Base-by-base conservation (phyloP, 2,113 vertebrate species). In the Aspidoscelis tigris region DNA sequence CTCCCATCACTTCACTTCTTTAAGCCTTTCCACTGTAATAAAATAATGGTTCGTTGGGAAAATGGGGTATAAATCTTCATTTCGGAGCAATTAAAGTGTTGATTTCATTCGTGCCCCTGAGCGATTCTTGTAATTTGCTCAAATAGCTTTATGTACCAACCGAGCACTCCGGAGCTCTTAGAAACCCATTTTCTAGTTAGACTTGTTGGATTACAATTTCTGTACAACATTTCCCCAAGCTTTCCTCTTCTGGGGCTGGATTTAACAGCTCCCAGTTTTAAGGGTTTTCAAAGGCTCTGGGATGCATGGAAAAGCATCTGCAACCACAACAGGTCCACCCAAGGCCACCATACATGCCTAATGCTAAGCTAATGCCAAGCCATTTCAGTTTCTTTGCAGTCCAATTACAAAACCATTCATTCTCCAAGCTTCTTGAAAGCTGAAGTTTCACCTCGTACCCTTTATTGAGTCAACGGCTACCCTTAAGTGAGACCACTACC, bases 71-170 rank as follows among this genome's bases (percentile, higher is more conserved):
- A 96, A 96, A 97, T 98, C 97, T 98, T 98, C 96, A 98, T 98
- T 97, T 97, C 96, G 96, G 98, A 96, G 96, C 98, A 99, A 99
- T 98, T 98, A 99, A 99, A 98, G 97, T 97, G 97, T 96, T 94
- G 96, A 97, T 98, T 96, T 96, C 96, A 96, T 97, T 96, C 94
- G 92, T 97, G 97, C 97, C 98, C 96, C 93, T 88, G 73, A 98
- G 98, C 98, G 95, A 96, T 97, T 94, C 95, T 97, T 96, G 96
- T 97, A 95, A 97, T 98, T 98, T 97, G 96, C 97, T 97, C 95
- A 96, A 96, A 96, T 97, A 95, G 97, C 97, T 97, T 96, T 96
- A 96, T 97, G 97, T 97, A 97, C 97, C 97, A 97, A 97, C 97
- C 97, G 97, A 94, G 96, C 96, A 96, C 97, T 96, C 95, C 91